These are phyloP conservation scores for Hypotaenidia okinawae DNA, from an alignment of 2,797 vertebrate species.

Conservation along the genomic window DNA sequence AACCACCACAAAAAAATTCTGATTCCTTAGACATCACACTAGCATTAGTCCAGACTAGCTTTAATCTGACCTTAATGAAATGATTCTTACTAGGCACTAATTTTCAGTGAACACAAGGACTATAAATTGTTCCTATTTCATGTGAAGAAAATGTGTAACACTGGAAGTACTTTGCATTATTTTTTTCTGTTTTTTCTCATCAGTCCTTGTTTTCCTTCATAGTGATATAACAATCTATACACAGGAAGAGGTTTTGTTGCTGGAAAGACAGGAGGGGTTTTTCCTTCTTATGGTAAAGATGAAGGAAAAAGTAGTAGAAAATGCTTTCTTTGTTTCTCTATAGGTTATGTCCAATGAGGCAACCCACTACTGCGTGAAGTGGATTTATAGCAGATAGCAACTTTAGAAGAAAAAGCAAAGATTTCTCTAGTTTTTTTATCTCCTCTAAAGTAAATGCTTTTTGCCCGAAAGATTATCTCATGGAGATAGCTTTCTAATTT, in stretches of 20 bases:
- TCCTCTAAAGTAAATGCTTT: not conserved
- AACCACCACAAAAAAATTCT: not conserved
- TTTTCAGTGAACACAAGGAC: not conserved
- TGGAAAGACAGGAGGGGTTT: not conserved
- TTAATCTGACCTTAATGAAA: not conserved
- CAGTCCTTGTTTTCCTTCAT: not conserved
- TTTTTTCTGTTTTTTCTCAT: not conserved
- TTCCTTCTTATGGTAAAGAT: not conserved
- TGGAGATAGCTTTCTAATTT: not conserved
- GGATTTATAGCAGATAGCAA: not conserved
- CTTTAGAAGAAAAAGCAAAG: not conserved
- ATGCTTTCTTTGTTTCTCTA: not conserved
- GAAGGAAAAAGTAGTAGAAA: not conserved
- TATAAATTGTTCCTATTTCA: not conserved
- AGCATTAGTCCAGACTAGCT: not conserved
- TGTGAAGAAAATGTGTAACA: not conserved
- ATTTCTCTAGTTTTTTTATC: not conserved
- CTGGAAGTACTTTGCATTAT: not conserved
- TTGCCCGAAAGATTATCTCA: not conserved
- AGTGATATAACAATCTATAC: not conserved
- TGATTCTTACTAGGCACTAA: not conserved
- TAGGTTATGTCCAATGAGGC: not conserved
- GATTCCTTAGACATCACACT: not conserved
- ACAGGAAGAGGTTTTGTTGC: not conserved
- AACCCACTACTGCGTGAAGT: not conserved